These are phyloP conservation scores for Anomalospiza imberbis DNA, from an alignment of 2,797 vertebrate genomes.

Conservation along the genomic window DNA sequence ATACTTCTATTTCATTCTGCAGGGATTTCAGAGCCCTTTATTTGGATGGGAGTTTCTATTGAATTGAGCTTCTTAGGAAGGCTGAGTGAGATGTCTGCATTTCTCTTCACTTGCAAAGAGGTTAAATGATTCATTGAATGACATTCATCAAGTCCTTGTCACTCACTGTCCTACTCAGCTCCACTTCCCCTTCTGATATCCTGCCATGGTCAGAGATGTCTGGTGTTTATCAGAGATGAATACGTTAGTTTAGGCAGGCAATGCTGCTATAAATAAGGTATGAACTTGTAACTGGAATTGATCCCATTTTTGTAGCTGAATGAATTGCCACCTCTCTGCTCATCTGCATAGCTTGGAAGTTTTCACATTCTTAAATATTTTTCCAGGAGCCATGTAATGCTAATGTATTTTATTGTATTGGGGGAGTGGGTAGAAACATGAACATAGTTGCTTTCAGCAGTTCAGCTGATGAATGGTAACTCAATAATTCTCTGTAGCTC, in stretches of 20 bases:
- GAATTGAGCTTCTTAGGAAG: neutral
- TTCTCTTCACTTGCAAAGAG: neutral
- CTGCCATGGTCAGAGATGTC: neutral
- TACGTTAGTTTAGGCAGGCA: neutral
- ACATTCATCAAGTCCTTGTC: neutral
- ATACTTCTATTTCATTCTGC: neutral
- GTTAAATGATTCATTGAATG: neutral
- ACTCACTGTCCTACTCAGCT: neutral
- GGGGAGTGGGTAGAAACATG: neutral
- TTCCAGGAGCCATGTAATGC: neutral
- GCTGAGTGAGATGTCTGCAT: neutral
- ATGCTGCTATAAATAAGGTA: slow-evolving; percentile 23
- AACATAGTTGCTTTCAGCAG: neutral
- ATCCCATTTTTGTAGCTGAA: neutral
- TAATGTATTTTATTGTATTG: neutral
- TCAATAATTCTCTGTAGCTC: neutral
- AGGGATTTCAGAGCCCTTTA: neutral
- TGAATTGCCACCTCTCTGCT: neutral
- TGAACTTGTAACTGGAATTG: slow-evolving; percentile 22
- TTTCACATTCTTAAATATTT: neutral
- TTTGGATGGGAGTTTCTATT: neutral
- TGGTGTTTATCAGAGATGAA: neutral
- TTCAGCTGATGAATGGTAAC: neutral
- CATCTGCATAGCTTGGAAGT: neutral
- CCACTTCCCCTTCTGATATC: neutral